Percentiles rank a stretch among this genome's conserved stretches.
Conservation (phyloP, 2,113 vertebrate genomes). For the cattle (Bos taurus) region DNA sequence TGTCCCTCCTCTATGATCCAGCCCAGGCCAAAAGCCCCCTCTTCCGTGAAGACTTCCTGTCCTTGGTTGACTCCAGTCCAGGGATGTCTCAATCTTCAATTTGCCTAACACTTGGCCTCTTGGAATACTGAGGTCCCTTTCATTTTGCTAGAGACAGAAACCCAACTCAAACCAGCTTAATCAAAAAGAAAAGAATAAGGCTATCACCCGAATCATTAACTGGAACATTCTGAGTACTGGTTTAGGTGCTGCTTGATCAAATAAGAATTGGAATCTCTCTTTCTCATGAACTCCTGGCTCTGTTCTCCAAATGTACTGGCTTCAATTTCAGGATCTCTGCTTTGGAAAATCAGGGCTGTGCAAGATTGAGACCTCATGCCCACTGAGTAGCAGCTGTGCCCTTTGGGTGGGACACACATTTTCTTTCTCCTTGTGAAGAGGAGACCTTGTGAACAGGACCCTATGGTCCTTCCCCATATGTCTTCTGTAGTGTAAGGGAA, state of each 20-base stretch:
- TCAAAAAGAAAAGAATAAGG: neutral
- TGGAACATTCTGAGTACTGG: neutral
- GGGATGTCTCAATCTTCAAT: neutral
- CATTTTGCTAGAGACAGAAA: neutral
- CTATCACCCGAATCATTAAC: too few species aligned
- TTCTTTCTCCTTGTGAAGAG: neutral
- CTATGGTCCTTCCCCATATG: neutral
- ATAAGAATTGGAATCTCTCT: neutral
- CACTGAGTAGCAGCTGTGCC: neutral
- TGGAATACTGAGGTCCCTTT: neutral
- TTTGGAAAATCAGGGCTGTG: neutral
- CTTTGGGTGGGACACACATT: neutral
- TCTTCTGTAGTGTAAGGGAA: neutral
- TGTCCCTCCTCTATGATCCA: neutral
- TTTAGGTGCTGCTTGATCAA: neutral
- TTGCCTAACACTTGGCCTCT: neutral
- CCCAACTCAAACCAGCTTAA: neutral
- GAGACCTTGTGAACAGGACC: neutral
- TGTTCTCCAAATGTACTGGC: neutral
- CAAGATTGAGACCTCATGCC: neutral
- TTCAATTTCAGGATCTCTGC: neutral
- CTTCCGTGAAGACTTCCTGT: neutral
- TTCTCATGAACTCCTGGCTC: neutral
- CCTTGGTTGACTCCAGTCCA: accelerated
- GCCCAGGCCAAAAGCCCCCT: neutral